Evolutionary conservation across 30 jellyfish, hydroid and myxozoan genomes (phyloP).

Genomic region (Clytia hemisphaerica): DNA sequence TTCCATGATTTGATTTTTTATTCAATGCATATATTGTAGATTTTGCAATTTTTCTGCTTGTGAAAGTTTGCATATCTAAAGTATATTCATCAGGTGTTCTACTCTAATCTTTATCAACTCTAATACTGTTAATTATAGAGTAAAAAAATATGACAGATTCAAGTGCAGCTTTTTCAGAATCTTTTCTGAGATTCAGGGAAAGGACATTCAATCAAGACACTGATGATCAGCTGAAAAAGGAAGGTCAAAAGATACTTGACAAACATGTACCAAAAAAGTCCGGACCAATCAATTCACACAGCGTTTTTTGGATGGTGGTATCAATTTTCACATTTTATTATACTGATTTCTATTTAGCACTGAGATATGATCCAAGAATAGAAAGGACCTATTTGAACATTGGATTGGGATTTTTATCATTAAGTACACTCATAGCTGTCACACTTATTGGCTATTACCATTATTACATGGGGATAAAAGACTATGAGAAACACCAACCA

Average conservation of each 20-base stretch:
- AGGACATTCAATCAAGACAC: too few species aligned
- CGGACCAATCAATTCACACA: constrained; percentile 54
- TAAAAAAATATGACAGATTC: too few species aligned
- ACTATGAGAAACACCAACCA: constrained; percentile 74
- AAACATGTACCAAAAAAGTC: constrained; percentile 43
- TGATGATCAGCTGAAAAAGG: constrained; percentile 37
- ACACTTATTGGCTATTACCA: constrained; percentile 63
- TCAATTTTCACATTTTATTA: constrained; percentile 60
- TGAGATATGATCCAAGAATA: constrained; percentile 56
- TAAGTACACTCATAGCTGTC: constrained; percentile 35
- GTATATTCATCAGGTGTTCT: too few species aligned
- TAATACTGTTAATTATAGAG: too few species aligned
- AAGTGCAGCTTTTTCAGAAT: too few species aligned
- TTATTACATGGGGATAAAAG: constrained; percentile 57
- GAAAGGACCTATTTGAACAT: constrained; percentile 55
- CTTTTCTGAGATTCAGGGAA: too few species aligned
- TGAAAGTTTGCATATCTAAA: too few species aligned
- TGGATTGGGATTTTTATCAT: constrained; percentile 42
- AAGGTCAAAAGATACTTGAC: constrained; percentile 54
- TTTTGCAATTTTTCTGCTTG: too few species aligned
- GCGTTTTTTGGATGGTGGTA: constrained; percentile 75
- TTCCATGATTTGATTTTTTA: too few species aligned
- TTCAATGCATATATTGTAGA: too few species aligned
- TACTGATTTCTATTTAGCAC: constrained; percentile 68
- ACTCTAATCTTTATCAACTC: too few species aligned